These are phyloP conservation scores for Perca flavescens DNA, from an alignment of 2,113 vertebrate genomes.

Conservation along the genomic window DNA sequence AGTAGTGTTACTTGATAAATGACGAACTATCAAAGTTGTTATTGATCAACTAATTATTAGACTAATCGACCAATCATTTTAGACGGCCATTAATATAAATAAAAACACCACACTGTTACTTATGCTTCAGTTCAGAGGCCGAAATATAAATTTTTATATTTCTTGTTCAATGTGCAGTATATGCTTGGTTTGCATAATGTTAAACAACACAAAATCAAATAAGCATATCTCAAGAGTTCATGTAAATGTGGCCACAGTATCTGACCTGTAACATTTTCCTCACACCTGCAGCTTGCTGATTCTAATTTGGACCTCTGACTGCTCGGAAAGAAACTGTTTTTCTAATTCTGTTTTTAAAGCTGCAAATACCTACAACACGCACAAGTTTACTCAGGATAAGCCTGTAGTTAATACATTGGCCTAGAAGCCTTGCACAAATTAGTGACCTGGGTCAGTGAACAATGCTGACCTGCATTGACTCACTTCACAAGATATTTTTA, in stretches of 20 bases:
- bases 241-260: neutral
- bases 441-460: slow-evolving; percentile 45
- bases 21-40: neutral
- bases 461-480: slow-evolving; percentile 37
- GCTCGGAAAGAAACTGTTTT: neutral
- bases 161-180: neutral
- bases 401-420: slow-evolving; percentile 22
- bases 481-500: slow-evolving; percentile 46
- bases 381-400: slow-evolving; percentile 52
- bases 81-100: too few relatives aligned
- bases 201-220: neutral
- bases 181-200: neutral
- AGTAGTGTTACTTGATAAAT: neutral
- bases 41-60: neutral
- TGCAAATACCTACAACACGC: slow-evolving; percentile 18
- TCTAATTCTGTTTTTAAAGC: slow-evolving; percentile 42
- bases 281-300: neutral
- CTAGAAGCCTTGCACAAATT: neutral
- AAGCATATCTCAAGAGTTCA: neutral
- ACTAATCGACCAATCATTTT: neutral
- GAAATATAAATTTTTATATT: neutral
- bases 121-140: neutral
- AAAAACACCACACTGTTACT: too few relatives aligned
- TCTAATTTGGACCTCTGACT: slow-evolving; percentile 7
- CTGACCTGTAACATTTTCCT: neutral